Conservation (phyloP, 2,113 vertebrate genomes). For the Ptilonorhynchus violaceus region DNA sequence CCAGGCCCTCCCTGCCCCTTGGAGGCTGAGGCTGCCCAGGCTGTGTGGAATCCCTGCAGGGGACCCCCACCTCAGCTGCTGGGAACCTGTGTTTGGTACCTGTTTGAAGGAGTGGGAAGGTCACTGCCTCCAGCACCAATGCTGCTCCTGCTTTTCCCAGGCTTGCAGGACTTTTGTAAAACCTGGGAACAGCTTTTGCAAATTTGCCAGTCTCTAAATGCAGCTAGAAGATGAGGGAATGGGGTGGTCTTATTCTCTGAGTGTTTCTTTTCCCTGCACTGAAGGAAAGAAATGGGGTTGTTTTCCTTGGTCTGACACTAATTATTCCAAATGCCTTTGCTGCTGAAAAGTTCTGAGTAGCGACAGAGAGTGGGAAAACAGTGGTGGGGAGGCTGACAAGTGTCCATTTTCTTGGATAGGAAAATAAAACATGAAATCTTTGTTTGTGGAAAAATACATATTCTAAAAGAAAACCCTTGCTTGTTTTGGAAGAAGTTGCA, state of each 20-base stretch:
- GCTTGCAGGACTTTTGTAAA: background rate
- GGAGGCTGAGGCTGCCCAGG: background rate
- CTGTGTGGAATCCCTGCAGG: background rate
- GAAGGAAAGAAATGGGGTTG: background rate
- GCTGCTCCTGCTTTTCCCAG: background rate
- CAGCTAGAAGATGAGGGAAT: background rate
- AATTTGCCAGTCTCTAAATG: background rate
- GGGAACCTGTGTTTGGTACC: too few relatives aligned
- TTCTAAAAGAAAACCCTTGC: background rate
- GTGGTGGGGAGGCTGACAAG: background rate
- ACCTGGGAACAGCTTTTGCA: background rate
- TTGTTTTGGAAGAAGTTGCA: background rate
- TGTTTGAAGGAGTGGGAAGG: fast-evolving
- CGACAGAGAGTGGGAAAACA: background rate
- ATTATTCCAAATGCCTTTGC: background rate
- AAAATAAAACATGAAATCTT: background rate
- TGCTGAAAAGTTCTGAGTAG: background rate
- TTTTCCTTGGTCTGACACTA: background rate
- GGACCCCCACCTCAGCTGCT: background rate
- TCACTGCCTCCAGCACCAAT: background rate
- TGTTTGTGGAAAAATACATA: background rate
- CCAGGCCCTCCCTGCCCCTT: background rate
- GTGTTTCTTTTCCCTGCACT: background rate
- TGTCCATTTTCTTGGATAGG: background rate
- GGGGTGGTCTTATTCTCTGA: too few relatives aligned